Evolutionary conservation across 2,888 invertebrate species (phyloP).

Genomic region (Erpobdella octoculata): DNA sequence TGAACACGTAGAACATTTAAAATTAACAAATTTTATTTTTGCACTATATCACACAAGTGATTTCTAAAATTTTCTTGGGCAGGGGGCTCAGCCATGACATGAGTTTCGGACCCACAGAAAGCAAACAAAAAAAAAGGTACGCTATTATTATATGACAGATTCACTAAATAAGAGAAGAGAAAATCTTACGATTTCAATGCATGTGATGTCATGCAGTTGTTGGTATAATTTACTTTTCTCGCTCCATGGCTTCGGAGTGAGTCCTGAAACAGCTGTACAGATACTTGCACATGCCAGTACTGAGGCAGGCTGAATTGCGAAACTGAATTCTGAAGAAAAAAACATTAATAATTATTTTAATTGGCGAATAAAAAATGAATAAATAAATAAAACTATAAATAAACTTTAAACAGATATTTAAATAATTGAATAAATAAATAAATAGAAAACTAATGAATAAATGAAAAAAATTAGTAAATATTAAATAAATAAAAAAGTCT

Average conservation of each 20-base stretch:
- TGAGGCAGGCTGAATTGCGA: conserved; percentile 21
- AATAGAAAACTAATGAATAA: background rate
- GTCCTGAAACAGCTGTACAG: conserved; percentile 15
- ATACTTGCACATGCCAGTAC: conserved; percentile 20
- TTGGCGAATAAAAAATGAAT: background rate
- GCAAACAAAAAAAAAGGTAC: background rate
- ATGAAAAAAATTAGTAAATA: too few species aligned
- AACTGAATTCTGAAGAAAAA: conserved; percentile 15
- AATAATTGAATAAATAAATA: background rate
- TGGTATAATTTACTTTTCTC: background rate
- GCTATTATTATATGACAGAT: background rate
- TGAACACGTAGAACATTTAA: too few species aligned
- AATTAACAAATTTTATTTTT: too few species aligned
- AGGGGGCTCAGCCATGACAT: too few species aligned
- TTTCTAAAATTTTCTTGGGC: too few species aligned
- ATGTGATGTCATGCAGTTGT: conserved; percentile 8
- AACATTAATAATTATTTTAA: background rate
- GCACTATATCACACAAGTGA: too few species aligned
- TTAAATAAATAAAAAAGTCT: too few species aligned
- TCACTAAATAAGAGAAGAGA: background rate
- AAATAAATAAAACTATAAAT: background rate
- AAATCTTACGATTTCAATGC: conserved; percentile 17
- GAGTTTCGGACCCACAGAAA: too few species aligned
- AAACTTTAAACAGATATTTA: background rate
- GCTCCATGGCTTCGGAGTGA: conserved; percentile 8